A percentile compares a stretch with the other conserved stretches of the same genome.
These are phyloP conservation scores for Neosalanx taihuensis DNA, from an alignment of 2,797 vertebrate species.

Conservation along the genomic window DNA sequence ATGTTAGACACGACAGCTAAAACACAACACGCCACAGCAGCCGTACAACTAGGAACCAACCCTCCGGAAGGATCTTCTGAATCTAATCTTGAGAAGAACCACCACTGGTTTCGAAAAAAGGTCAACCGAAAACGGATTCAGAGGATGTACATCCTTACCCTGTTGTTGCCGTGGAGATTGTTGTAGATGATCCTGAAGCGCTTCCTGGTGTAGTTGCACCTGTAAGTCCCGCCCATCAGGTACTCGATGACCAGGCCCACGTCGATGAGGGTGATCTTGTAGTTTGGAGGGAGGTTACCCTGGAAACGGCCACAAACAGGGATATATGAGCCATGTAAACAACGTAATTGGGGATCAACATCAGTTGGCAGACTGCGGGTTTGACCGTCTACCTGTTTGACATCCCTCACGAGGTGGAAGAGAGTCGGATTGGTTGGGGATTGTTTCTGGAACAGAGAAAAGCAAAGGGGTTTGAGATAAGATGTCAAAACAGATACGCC, in stretches of 20 bases:
- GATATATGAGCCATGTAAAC: background rate
- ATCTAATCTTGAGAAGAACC: background rate
- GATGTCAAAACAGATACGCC: background rate
- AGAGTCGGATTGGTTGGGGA: slow-evolving; percentile 91
- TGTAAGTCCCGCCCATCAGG: slow-evolving; percentile 97
- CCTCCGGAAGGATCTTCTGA: background rate
- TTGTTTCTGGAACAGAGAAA: slow-evolving; percentile 82
- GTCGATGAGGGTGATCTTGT: slow-evolving; percentile 97
- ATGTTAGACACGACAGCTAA: no score
- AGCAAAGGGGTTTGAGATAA: background rate
- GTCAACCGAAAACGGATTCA: no score
- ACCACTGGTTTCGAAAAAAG: no score
- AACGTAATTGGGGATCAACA: background rate
- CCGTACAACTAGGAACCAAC: no score
- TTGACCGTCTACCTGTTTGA: slow-evolving; percentile 85
- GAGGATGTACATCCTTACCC: slow-evolving; percentile 70
- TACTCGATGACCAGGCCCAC: slow-evolving; percentile 95
- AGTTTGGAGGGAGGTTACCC: slow-evolving; percentile 96
- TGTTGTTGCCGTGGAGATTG: slow-evolving; percentile 89
- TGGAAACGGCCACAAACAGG: slow-evolving; percentile 44
- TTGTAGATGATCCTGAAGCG: slow-evolving; percentile 98
- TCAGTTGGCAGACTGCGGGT: background rate
- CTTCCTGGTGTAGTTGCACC: slow-evolving; percentile 96
- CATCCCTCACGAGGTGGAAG: slow-evolving; percentile 93
- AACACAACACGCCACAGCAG: background rate